Conservation (phyloP, 2,888 invertebrate genomes). For the Ennomos fuscantarius region DNA sequence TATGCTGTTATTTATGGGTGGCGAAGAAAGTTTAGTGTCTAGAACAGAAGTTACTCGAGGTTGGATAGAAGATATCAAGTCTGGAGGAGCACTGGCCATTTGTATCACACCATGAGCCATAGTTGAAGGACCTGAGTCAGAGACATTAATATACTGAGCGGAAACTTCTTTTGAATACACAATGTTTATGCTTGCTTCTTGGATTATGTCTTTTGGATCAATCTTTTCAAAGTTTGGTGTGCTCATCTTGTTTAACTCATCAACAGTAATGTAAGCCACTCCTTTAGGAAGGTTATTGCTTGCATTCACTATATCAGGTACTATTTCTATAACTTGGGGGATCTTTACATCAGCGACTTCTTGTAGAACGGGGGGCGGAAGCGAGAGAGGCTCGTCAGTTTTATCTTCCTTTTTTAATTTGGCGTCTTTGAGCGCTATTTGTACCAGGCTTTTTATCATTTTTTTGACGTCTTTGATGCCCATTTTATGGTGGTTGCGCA, state of each 20-base stretch:
- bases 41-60: conserved; percentile 49
- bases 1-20: conserved; percentile 34
- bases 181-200: conserved; percentile 80
- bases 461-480: conserved; percentile 84
- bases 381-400: conserved; percentile 41
- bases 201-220: conserved; percentile 79
- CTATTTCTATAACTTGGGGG: conserved; percentile 79
- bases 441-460: conserved; percentile 84
- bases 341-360: conserved; percentile 68
- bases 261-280: conserved; percentile 75
- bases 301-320: conserved; percentile 63
- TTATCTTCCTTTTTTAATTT: conserved; percentile 72
- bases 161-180: conserved; percentile 74
- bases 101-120: conserved; percentile 64
- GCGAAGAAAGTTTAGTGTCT: conserved; percentile 42
- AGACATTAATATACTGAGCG: conserved; percentile 69
- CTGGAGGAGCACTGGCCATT: conserved; percentile 72
- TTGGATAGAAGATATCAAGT: conserved; percentile 74
- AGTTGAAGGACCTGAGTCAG: conserved; percentile 54
- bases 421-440: conserved; percentile 74
- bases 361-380: conserved; percentile 43
- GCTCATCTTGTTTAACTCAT: conserved; percentile 78
- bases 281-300: conserved; percentile 71
- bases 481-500: conserved; percentile 89
- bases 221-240: conserved; percentile 77